Conservation (phyloP, 2,797 vertebrate genomes). For the Serranus cabrilla region DNA sequence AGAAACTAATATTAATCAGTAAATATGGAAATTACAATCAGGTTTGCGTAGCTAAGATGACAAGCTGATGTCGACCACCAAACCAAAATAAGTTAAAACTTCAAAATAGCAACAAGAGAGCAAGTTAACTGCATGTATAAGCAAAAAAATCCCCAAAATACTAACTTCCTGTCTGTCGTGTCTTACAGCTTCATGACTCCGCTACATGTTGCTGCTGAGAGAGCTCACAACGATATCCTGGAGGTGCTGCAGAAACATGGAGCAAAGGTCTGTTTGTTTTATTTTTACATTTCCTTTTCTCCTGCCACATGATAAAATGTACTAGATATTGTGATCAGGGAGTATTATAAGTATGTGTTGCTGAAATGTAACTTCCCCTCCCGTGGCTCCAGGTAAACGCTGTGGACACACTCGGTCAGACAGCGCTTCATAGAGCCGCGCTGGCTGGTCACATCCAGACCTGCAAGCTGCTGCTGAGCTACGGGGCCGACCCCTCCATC, state of each 20-base stretch:
- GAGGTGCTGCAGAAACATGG: constrained; percentile 98
- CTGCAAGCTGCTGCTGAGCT: constrained; percentile 94
- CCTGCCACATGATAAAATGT: background rate
- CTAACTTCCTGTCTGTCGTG: constrained; percentile 5
- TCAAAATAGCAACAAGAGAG: background rate
- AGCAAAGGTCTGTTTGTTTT: constrained; percentile 87
- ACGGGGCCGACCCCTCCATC: constrained; percentile 94
- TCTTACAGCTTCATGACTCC: constrained; percentile 94
- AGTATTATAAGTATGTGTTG: background rate
- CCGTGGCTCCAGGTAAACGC: constrained; percentile 91
- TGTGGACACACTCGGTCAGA: constrained; percentile 96
- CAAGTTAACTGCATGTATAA: background rate
- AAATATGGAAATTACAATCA: background rate
- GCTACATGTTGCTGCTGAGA: constrained; percentile 94
- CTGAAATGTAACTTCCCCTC: background rate
- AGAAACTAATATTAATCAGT: background rate
- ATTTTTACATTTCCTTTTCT: background rate
- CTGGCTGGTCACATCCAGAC: constrained; percentile 97
- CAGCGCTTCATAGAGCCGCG: constrained; percentile 94
- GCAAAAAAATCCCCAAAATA: background rate
- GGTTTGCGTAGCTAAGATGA: background rate
- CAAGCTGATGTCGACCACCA: background rate
- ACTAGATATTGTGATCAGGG: background rate
- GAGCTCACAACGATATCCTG: constrained; percentile 96
- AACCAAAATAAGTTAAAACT: background rate